A percentile compares a stretch with the other conserved stretches of the same genome.
Conservation (phyloP, 2,797 vertebrate genomes). For the Telmatherina bonti region DNA sequence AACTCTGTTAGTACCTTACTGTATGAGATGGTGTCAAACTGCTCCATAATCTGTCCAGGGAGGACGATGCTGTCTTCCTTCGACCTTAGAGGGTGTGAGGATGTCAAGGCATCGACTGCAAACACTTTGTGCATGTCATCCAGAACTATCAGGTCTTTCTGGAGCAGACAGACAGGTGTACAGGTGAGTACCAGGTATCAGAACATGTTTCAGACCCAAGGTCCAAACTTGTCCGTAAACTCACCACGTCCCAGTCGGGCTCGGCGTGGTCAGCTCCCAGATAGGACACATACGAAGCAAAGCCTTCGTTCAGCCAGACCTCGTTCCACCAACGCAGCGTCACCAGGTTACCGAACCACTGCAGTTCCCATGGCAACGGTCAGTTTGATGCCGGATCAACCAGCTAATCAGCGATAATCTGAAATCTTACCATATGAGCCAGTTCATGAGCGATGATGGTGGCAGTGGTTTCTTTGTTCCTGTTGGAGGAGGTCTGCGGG, state of each 20-base stretch:
- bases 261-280: constrained; percentile 86
- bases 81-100: constrained; percentile 90
- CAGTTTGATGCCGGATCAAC: not conserved
- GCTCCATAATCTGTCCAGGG: constrained; percentile 87
- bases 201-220: not conserved
- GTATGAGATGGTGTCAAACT: constrained; percentile 91
- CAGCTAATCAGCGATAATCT: not conserved
- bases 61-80: constrained; percentile 82
- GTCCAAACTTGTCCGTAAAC: constrained; percentile 20
- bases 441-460: constrained; percentile 91
- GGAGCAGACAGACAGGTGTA: constrained; percentile 43
- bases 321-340: constrained; percentile 96
- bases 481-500: constrained; percentile 77
- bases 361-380: constrained; percentile 17
- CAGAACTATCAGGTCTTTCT: constrained; percentile 90
- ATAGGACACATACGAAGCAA: constrained; percentile 93
- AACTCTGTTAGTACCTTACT: constrained; percentile 62
- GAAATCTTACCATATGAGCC: constrained; percentile 89
- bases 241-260: constrained; percentile 86
- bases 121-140: constrained; percentile 86
- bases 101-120: constrained; percentile 85
- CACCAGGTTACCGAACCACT: constrained; percentile 99
- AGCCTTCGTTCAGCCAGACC: constrained; percentile 96
- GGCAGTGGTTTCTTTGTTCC: constrained; percentile 88
- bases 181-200: not conserved